Evolutionary conservation across 1,140 invertebrate species (phyloP).

Genomic region (Caerostris extrusa): DNA sequence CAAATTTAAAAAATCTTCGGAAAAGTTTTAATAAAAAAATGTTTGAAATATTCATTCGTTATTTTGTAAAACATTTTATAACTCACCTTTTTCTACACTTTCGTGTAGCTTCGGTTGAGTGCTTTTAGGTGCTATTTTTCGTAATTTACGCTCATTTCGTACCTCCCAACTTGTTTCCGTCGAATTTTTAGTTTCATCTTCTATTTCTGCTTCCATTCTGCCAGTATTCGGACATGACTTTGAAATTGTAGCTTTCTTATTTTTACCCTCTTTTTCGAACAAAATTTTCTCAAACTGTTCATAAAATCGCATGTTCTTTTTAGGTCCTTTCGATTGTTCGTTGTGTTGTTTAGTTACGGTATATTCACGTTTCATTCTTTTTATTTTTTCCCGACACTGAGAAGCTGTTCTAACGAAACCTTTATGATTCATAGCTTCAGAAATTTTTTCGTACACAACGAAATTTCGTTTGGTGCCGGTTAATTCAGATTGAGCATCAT

Average conservation of each 20-base stretch:
- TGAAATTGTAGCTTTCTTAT: background rate
- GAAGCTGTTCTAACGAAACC: conserved; percentile 67
- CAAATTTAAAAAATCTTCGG: background rate
- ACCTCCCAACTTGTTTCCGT: background rate
- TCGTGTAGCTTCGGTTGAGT: background rate
- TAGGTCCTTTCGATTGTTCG: conserved; percentile 1
- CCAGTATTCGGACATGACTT: background rate
- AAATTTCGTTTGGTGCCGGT: conserved; percentile 67
- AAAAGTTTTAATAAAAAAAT: background rate
- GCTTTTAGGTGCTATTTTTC: background rate
- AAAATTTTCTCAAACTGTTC: conserved; percentile 72
- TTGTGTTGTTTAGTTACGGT: conserved; percentile 62
- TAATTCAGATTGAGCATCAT: conserved; percentile 53
- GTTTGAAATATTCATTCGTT: too few species aligned
- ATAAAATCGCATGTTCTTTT: conserved; percentile 74
- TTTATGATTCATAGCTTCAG: conserved; percentile 56
- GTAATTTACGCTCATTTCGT: conserved; percentile 9
- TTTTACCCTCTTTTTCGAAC: conserved; percentile 44
- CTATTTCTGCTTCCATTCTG: background rate
- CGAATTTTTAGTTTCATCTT: background rate
- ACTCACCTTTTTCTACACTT: conserved; percentile 44
- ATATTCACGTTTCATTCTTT: conserved; percentile 76
- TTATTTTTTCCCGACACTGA: conserved; percentile 74
- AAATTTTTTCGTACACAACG: conserved; percentile 70
- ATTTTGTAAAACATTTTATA: too few species aligned